A percentile compares a stretch with the other conserved stretches of the same genome.
Evolutionary conservation across 2,113 vertebrate species (phyloP).

Genomic region (Monopterus albus): DNA sequence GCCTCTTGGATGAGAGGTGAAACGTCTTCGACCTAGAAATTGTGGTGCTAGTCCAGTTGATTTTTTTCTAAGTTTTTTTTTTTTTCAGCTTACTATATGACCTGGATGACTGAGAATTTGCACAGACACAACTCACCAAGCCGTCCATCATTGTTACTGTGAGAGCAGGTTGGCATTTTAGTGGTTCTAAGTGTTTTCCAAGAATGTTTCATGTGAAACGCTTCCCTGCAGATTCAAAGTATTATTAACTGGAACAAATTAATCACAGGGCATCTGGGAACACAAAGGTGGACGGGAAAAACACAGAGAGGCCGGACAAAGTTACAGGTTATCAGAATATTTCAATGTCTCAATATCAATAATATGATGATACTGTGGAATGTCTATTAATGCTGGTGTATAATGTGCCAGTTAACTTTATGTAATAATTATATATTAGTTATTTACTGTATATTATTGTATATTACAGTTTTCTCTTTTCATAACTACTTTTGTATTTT

Average conservation of each 20-base stretch:
- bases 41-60: too few relatives aligned
- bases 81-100: too few relatives aligned
- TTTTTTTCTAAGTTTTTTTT: too few relatives aligned
- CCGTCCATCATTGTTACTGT: constrained; percentile 29
- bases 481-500: too few relatives aligned
- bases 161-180: constrained; percentile 39
- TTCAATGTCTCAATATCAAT: not conserved
- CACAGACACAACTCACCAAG: constrained; percentile 12
- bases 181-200: constrained; percentile 58
- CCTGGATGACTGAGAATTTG: too few relatives aligned
- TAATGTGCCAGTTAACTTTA: too few relatives aligned
- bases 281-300: not conserved
- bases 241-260: constrained; percentile 39
- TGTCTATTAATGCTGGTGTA: not conserved
- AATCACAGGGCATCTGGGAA: constrained; percentile 38
- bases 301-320: not conserved
- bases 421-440: too few relatives aligned
- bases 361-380: not conserved
- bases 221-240: constrained; percentile 19
- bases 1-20: too few relatives aligned
- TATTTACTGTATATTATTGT: too few relatives aligned
- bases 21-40: too few relatives aligned
- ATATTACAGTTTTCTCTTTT: too few relatives aligned
- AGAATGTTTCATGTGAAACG: constrained; percentile 47
- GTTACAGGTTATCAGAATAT: not conserved